Evolutionary conservation across 2,797 vertebrate species (phyloP).

Genomic region (Xerus rutilus): DNA sequence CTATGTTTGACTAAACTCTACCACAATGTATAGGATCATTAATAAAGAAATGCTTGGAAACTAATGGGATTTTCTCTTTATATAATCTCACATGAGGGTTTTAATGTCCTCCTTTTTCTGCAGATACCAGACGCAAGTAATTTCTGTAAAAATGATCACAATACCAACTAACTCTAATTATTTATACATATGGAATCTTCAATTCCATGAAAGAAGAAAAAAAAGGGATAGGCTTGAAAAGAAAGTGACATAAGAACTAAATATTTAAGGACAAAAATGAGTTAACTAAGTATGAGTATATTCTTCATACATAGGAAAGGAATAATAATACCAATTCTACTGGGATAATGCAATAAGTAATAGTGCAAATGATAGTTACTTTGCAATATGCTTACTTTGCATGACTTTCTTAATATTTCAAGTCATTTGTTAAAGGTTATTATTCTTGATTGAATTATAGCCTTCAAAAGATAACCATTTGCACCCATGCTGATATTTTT

Average conservation of each 20-base stretch:
- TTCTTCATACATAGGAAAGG: background rate
- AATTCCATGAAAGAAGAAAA: background rate
- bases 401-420: background rate
- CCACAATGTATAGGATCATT: background rate
- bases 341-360: background rate
- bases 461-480: background rate
- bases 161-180: background rate
- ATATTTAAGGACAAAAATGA: background rate
- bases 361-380: background rate
- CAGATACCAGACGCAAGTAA: background rate
- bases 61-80: background rate
- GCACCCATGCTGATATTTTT: background rate
- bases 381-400: background rate
- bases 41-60: background rate
- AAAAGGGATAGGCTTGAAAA: background rate
- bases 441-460: background rate
- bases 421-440: background rate
- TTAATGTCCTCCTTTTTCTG: background rate
- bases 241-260: background rate
- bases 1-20: background rate
- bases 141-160: background rate
- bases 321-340: background rate
- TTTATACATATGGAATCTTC: background rate
- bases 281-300: background rate
- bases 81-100: background rate